phyloP scores from a whole-genome alignment of 1,140 invertebrate species.

The Apocrypta bakeri region DNA sequence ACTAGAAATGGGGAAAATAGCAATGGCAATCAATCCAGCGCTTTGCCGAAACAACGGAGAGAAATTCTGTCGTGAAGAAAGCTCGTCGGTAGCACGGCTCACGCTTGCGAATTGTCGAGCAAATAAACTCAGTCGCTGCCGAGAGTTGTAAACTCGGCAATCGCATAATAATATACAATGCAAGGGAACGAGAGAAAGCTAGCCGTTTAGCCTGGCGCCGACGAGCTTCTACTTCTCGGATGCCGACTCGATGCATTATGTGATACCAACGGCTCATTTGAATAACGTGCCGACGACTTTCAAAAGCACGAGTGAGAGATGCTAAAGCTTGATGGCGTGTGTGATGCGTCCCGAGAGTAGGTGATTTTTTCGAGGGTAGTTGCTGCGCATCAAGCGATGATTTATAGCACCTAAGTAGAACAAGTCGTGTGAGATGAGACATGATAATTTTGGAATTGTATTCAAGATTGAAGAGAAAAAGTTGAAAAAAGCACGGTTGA shows the following conservation, averaged over 20 bases:
- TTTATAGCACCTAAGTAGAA: background rate
- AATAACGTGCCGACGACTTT: constrained; percentile 15
- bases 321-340: constrained; percentile 15
- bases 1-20: too few species aligned
- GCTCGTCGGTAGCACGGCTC: background rate
- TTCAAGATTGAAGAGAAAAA: constrained; percentile 6
- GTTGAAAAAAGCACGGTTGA: constrained; percentile 10
- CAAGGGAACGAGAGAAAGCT: background rate
- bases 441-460: background rate
- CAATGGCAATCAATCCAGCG: too few species aligned
- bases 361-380: background rate
- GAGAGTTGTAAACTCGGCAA: constrained; percentile 56
- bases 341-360: background rate
- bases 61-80: constrained; percentile 41
- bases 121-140: constrained; percentile 59
- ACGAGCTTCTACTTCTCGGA: constrained; percentile 22
- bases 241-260: constrained; percentile 27
- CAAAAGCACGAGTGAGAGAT: background rate
- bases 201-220: constrained; percentile 29
- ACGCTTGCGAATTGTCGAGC: constrained; percentile 3
- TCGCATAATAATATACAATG: constrained; percentile 61
- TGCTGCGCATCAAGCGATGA: constrained; percentile 1
- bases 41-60: background rate
- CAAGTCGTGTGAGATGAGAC: background rate
- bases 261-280: constrained; percentile 9